Conservation (phyloP, 2,797 vertebrate genomes). For the Notamacropus eugenii region DNA sequence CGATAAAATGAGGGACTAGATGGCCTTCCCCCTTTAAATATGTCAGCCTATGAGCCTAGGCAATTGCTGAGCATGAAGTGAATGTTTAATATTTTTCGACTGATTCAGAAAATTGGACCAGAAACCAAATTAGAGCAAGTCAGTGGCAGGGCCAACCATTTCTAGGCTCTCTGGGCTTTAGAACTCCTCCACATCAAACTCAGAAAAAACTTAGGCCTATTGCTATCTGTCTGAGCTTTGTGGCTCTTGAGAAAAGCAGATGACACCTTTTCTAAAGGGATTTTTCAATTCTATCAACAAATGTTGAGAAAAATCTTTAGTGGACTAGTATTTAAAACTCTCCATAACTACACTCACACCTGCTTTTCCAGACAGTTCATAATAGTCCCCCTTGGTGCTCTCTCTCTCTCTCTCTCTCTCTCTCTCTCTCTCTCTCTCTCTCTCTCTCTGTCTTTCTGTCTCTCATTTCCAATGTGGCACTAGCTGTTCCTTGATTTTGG, state of each 20-base stretch:
- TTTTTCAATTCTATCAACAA: background rate
- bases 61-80: background rate
- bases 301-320: background rate
- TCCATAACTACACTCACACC: background rate
- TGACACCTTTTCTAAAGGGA: background rate
- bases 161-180: background rate
- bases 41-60: background rate
- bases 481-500: background rate
- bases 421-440: background rate
- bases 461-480: background rate
- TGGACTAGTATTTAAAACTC: background rate
- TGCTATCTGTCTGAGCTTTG: background rate
- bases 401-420: background rate
- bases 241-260: background rate
- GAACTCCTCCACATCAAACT: background rate
- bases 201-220: background rate
- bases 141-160: background rate
- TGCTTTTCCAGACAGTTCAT: background rate
- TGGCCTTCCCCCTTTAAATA: background rate
- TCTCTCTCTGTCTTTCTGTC: background rate
- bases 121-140: background rate
- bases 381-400: background rate
- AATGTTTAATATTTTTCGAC: background rate
- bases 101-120: background rate
- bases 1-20: background rate